Conservation (phyloP, 2,888 invertebrate genomes). For the Mythimna vitellina region DNA sequence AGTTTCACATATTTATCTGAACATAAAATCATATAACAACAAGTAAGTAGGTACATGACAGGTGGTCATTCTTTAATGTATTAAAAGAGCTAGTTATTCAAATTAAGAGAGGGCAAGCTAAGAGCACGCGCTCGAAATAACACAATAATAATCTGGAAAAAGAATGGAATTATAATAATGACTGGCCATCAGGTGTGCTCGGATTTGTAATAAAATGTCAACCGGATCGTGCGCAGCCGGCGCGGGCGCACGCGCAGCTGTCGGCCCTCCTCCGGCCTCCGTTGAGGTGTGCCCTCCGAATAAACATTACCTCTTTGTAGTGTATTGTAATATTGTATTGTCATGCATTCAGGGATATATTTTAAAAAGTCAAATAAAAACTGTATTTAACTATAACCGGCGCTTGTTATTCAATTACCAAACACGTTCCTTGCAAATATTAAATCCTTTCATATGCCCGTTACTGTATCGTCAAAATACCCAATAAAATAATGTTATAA, state of each 20-base stretch:
- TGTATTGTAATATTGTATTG: constrained; percentile 74
- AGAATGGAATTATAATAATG: constrained; percentile 84
- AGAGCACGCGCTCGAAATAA: constrained; percentile 76
- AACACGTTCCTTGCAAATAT: neutral
- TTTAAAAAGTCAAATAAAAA: constrained; percentile 53
- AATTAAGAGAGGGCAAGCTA: constrained; percentile 59
- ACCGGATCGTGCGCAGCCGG: constrained; percentile 84
- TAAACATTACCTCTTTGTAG: constrained; percentile 79
- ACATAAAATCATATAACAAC: neutral
- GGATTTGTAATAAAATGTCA: constrained; percentile 88
- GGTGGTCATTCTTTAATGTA: constrained; percentile 22
- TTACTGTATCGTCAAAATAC: neutral
- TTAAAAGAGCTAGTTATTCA: constrained; percentile 53
- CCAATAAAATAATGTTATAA: no score
- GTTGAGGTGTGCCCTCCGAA: constrained; percentile 80
- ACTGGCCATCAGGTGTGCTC: constrained; percentile 88
- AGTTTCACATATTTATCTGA: neutral
- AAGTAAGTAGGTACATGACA: constrained; percentile 14
- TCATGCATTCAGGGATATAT: constrained; percentile 67
- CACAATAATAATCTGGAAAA: constrained; percentile 75
- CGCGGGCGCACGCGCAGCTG: constrained; percentile 87
- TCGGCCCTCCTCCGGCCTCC: constrained; percentile 79
- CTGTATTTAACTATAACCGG: neutral
- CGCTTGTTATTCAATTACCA: constrained; percentile 25
- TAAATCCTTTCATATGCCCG: neutral